Conservation (phyloP, 2,113 vertebrate genomes). For the Poeciliopsis occidentalis region DNA sequence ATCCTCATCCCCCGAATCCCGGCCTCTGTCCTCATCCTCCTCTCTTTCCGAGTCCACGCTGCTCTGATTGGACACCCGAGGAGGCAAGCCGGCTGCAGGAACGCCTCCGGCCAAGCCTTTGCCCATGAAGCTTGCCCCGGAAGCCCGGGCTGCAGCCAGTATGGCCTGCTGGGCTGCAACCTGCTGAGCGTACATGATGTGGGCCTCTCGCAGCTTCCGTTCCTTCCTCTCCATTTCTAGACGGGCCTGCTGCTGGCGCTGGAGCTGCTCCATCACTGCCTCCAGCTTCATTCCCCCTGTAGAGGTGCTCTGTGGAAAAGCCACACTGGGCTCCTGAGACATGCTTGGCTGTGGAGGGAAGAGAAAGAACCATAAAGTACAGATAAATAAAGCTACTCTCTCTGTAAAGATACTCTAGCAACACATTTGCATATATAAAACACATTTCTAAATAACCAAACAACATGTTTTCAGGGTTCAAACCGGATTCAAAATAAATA, state of each 20-base stretch:
- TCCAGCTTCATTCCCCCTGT: conserved; percentile 88
- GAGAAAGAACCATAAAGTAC: conserved; percentile 24
- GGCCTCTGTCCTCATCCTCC: conserved; percentile 80
- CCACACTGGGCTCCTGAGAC: conserved; percentile 81
- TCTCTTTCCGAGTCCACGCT: conserved; percentile 87
- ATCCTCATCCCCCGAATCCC: conserved; percentile 80
- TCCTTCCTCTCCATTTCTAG: conserved; percentile 91
- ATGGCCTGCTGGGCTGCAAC: conserved; percentile 86
- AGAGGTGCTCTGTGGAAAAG: conserved; percentile 81
- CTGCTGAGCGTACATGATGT: conserved; percentile 89
- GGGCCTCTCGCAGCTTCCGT: conserved; percentile 86
- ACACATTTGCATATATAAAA: not conserved
- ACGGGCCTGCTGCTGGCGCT: conserved; percentile 86
- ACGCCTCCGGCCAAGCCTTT: conserved; percentile 73
- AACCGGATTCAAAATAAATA: not conserved
- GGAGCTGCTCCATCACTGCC: conserved; percentile 92
- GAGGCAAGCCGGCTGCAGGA: conserved; percentile 41
- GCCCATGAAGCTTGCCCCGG: conserved; percentile 76
- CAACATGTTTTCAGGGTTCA: not conserved
- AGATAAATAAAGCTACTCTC: not conserved
- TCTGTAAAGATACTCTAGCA: not conserved
- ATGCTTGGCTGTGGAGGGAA: conserved; percentile 79
- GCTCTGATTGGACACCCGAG: conserved; percentile 81
- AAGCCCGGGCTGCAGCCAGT: conserved; percentile 82
- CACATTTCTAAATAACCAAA: not conserved